These are phyloP conservation scores for Dasypus novemcinctus DNA, from an alignment of 2,113 vertebrate species.

Conservation along the genomic window DNA sequence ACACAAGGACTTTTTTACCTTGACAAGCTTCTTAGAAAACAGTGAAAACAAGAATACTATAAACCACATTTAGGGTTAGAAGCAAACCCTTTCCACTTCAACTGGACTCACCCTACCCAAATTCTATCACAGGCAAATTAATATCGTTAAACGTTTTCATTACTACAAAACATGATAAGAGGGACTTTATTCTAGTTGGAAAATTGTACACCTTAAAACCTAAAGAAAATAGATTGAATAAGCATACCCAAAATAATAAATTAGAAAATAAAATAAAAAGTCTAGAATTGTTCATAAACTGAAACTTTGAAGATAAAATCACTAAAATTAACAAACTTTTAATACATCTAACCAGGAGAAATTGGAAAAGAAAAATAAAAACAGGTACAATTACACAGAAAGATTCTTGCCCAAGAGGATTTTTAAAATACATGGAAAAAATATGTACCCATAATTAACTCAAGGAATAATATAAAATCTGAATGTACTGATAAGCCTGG, in stretches of 20 bases:
- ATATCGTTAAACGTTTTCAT: background rate
- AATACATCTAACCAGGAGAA: background rate
- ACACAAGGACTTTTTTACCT: background rate
- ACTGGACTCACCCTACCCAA: background rate
- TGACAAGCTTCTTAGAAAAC: background rate
- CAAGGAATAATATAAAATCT: background rate
- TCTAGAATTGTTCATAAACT: background rate
- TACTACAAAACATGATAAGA: background rate
- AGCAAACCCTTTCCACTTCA: background rate
- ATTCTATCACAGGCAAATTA: background rate
- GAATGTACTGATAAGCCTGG: background rate
- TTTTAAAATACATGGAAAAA: background rate
- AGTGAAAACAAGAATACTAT: background rate
- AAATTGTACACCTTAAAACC: background rate
- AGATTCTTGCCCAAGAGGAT: background rate
- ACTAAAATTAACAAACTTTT: background rate
- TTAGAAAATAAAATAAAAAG: background rate
- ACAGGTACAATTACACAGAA: background rate
- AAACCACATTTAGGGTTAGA: background rate
- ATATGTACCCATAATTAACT: background rate
- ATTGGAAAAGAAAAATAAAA: background rate
- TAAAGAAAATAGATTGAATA: background rate
- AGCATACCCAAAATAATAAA: background rate
- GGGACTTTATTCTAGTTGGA: background rate
- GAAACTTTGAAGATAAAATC: background rate